These are phyloP conservation scores for Hyles vespertilio DNA, from an alignment of 1,140 invertebrate species.

Conservation along the genomic window DNA sequence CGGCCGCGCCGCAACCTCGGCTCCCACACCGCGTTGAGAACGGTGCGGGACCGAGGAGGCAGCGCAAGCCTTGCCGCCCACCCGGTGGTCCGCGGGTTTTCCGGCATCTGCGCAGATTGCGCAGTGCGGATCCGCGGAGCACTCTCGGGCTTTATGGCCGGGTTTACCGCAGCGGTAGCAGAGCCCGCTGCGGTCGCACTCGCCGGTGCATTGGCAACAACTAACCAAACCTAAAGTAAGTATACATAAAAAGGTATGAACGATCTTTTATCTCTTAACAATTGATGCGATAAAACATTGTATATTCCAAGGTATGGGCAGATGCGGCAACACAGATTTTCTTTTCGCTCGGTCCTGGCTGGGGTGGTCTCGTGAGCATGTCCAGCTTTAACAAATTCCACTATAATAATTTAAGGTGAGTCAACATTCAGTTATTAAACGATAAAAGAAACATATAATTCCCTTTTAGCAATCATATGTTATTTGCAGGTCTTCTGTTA, in stretches of 20 bases:
- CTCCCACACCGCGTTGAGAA: no score
- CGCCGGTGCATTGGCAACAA: conserved; percentile 86
- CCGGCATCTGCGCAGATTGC: no score
- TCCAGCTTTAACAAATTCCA: conserved; percentile 93
- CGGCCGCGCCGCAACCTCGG: no score
- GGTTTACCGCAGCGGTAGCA: no score
- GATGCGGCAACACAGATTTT: conserved; percentile 95
- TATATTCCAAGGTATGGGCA: conserved; percentile 86
- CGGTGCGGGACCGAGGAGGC: no score
- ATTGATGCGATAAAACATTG: background rate
- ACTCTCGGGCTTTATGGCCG: no score
- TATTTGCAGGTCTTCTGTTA: conserved; percentile 81
- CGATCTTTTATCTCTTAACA: background rate
- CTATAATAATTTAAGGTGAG: conserved; percentile 88
- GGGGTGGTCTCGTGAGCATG: conserved; percentile 92
- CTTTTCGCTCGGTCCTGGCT: conserved; percentile 93
- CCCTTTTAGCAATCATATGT: conserved; percentile 1
- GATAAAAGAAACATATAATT: background rate
- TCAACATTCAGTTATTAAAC: conserved; percentile 5
- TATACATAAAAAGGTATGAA: conserved; percentile 3
- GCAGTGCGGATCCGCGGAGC: no score
- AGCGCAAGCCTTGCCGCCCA: no score
- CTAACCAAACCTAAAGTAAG: conserved; percentile 79
- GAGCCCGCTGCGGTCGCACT: no score
- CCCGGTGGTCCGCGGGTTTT: no score